These are phyloP conservation scores for Watsonalla cultraria DNA, from an alignment of 2,888 invertebrate species.

Conservation along the genomic window DNA sequence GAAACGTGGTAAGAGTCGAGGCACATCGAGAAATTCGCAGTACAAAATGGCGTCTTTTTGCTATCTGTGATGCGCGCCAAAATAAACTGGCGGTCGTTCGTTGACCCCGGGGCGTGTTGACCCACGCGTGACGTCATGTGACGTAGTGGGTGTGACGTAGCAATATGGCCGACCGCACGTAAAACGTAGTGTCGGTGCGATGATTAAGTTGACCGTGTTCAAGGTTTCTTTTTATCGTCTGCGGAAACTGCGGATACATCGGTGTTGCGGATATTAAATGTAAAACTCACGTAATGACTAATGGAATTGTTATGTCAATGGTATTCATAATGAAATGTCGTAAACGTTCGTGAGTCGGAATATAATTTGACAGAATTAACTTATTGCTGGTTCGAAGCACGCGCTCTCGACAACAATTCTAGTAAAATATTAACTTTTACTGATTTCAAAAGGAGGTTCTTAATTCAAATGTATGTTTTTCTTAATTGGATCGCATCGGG, in stretches of 20 bases:
- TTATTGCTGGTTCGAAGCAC: background rate
- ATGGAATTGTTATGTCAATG: background rate
- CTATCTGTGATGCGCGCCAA: slow-evolving; percentile 57
- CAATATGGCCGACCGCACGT: slow-evolving; percentile 34
- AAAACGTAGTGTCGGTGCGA: slow-evolving; percentile 29
- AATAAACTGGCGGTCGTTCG: slow-evolving; percentile 73
- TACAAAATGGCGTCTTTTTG: slow-evolving; percentile 55
- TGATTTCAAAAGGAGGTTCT: too few species aligned
- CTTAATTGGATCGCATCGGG: too few species aligned
- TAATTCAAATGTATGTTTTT: too few species aligned
- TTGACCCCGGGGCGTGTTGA: slow-evolving; percentile 54
- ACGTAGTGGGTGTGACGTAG: slow-evolving; percentile 55
- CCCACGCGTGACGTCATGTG: slow-evolving; percentile 49
- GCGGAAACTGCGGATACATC: slow-evolving; percentile 20
- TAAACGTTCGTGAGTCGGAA: background rate
- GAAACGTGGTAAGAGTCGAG: slow-evolving; percentile 17
- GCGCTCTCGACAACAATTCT: background rate
- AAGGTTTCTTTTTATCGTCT: slow-evolving; percentile 49
- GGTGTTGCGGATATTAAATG: slow-evolving; percentile 3
- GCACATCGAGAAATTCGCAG: slow-evolving; percentile 31
- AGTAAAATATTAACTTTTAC: background rate
- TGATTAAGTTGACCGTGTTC: slow-evolving; percentile 45
- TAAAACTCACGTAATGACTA: slow-evolving; percentile 1
- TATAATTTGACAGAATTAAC: background rate
- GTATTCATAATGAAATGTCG: background rate